Evolutionary conservation across 2,113 vertebrate species (phyloP).

Genomic region (Mobula hypostoma): DNA sequence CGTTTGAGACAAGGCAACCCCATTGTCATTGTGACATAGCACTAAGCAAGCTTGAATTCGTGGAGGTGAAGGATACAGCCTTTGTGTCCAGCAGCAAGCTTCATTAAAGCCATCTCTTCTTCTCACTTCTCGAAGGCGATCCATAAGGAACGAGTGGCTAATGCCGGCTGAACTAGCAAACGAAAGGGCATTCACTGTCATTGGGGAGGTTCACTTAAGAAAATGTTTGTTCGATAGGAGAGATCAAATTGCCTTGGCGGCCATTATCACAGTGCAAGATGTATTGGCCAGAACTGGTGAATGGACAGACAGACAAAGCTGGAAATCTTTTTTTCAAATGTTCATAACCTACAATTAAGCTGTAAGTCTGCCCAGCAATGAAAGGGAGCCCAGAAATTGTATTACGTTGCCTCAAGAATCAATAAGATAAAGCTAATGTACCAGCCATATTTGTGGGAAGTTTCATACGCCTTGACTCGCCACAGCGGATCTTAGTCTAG

Average conservation of each 20-base stretch:
- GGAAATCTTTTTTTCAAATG: background rate
- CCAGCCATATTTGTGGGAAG: background rate
- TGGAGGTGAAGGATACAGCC: background rate
- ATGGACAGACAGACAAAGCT: background rate
- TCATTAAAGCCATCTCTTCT: background rate
- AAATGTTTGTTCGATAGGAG: background rate
- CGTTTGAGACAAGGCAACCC: background rate
- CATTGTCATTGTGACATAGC: background rate
- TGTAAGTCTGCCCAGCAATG: background rate
- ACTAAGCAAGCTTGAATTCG: background rate
- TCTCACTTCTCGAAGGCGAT: slow-evolving; percentile 12
- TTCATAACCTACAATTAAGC: slow-evolving; percentile 30
- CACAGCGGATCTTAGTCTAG: too few relatives aligned
- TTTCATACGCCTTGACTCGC: background rate
- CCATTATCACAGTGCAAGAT: background rate
- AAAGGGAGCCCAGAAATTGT: slow-evolving; percentile 17
- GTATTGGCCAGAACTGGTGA: background rate
- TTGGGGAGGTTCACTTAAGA: background rate
- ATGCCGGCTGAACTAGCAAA: background rate
- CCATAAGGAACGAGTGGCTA: slow-evolving; percentile 4
- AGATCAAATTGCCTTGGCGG: background rate
- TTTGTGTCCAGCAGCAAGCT: background rate
- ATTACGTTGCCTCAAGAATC: slow-evolving; percentile 12
- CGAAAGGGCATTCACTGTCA: background rate
- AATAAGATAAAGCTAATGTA: slow-evolving; percentile 26